Conservation (phyloP, 2,797 vertebrate genomes). For the Neostethus bicornis region DNA sequence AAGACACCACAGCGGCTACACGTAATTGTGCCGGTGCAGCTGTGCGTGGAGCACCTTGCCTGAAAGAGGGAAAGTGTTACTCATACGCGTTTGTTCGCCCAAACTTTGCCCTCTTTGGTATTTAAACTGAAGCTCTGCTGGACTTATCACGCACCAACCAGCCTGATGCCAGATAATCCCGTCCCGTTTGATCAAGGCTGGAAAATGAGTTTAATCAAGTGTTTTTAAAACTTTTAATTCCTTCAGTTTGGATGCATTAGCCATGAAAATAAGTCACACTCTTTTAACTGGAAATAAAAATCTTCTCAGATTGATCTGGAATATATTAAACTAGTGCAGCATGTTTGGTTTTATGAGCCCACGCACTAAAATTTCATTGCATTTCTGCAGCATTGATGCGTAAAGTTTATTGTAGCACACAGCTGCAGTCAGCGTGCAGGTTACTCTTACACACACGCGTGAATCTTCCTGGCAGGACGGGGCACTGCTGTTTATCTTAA, state of each 20-base stretch:
- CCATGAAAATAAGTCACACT: not conserved
- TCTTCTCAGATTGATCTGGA: not conserved
- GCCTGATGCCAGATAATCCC: constrained; percentile 17
- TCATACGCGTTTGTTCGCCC: constrained; percentile 34
- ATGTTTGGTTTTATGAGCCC: not conserved
- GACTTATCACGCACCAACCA: constrained; percentile 38
- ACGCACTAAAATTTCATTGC: constrained; percentile 15
- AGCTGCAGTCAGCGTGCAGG: constrained; percentile 37
- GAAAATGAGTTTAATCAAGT: constrained; percentile 10
- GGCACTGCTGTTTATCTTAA: constrained; percentile 65
- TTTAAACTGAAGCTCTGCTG: constrained; percentile 28
- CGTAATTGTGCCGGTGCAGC: constrained; percentile 43
- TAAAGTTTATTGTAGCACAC: constrained; percentile 27
- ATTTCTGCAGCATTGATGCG: constrained; percentile 22
- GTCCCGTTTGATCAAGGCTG: constrained; percentile 5
- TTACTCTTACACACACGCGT: constrained; percentile 46
- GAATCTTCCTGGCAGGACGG: constrained; percentile 64
- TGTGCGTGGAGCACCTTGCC: constrained; percentile 59
- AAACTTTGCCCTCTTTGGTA: constrained; percentile 43
- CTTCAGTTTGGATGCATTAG: not conserved
- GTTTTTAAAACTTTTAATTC: not conserved
- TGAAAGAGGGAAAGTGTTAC: constrained; percentile 60
- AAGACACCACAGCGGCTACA: constrained; percentile 47
- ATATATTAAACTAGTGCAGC: not conserved
- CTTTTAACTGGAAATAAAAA: too few relatives aligned